phyloP scores from a whole-genome alignment of 2,888 invertebrate species.

The Caenorhabditis panamensis region DNA sequence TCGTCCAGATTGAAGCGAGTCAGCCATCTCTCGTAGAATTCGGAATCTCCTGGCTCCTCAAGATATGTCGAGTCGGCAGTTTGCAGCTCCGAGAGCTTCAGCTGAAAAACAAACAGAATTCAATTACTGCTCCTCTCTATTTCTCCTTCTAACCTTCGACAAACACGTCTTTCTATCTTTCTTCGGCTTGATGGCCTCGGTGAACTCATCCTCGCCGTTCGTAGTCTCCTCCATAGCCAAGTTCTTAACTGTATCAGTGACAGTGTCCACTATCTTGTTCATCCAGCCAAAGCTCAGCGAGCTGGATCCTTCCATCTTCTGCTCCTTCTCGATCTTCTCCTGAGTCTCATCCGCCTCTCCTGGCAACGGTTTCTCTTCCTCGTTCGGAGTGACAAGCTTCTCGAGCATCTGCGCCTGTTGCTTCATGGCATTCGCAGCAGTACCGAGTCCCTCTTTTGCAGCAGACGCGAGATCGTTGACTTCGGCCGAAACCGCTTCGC shows the following conservation, averaged over 20 bases:
- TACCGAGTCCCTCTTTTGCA: conserved; percentile 69
- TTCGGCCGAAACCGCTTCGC: conserved; percentile 76
- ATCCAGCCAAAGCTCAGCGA: conserved; percentile 74
- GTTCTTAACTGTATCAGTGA: conserved; percentile 75
- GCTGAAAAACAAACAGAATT: conserved; percentile 14
- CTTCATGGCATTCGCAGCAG: conserved; percentile 68
- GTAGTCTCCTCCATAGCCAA: conserved; percentile 78
- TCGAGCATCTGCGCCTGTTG: conserved; percentile 78
- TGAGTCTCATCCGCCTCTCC: conserved; percentile 33
- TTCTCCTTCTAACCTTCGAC: conserved; percentile 14
- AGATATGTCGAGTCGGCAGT: conserved; percentile 70
- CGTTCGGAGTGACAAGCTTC: conserved; percentile 72
- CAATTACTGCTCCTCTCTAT: neutral
- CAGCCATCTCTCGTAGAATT: conserved; percentile 55
- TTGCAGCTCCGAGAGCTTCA: conserved; percentile 70
- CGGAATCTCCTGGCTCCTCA: conserved; percentile 61
- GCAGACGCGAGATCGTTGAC: conserved; percentile 72
- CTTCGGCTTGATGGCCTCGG: conserved; percentile 72
- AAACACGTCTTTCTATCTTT: conserved; percentile 66
- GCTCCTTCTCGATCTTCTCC: conserved; percentile 6
- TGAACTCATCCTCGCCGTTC: conserved; percentile 74
- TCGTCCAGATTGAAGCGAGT: conserved; percentile 65
- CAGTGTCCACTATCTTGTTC: conserved; percentile 63
- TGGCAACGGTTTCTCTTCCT: conserved; percentile 60
- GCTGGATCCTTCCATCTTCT: conserved; percentile 22